Percentiles rank a stretch among this genome's conserved stretches.
These are phyloP conservation scores for Anneissia japonica DNA, from an alignment of 35 echinoderm and acorn worm species.

Conservation along the genomic window DNA sequence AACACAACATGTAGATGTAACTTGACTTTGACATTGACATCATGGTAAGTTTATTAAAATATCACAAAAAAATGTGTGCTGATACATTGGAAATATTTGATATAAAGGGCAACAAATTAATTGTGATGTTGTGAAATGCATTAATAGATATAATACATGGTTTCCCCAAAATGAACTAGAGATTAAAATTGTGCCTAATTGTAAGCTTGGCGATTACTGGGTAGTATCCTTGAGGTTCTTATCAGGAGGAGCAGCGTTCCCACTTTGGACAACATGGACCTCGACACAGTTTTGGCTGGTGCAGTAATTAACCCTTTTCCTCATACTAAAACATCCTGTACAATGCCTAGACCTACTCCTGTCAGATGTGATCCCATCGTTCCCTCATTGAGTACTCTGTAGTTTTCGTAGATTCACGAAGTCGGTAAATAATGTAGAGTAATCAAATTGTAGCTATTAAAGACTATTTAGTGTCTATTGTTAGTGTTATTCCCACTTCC, in stretches of 20 bases:
- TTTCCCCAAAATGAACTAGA: not conserved
- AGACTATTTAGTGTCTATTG: no score
- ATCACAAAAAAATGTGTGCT: no score
- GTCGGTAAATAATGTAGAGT: no score
- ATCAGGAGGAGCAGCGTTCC: not conserved
- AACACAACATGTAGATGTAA: no score
- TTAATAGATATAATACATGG: not conserved
- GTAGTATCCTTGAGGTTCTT: not conserved
- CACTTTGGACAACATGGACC: not conserved
- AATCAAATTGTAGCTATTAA: no score
- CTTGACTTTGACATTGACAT: no score
- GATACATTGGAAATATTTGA: no score
- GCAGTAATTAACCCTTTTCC: not conserved
- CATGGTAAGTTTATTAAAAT: no score
- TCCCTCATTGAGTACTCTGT: not conserved
- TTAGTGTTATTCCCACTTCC: no score
- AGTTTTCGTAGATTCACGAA: no score
- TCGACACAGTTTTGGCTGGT: not conserved
- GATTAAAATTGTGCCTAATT: not conserved
- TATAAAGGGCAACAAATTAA: no score
- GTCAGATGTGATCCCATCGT: not conserved
- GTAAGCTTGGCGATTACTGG: not conserved
- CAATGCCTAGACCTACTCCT: not conserved
- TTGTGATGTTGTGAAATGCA: no score
- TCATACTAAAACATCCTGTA: not conserved